Percentiles rank a stretch among this genome's conserved stretches.
Conservation (phyloP, 1,140 invertebrate species). For the Hestina assimilis region DNA sequence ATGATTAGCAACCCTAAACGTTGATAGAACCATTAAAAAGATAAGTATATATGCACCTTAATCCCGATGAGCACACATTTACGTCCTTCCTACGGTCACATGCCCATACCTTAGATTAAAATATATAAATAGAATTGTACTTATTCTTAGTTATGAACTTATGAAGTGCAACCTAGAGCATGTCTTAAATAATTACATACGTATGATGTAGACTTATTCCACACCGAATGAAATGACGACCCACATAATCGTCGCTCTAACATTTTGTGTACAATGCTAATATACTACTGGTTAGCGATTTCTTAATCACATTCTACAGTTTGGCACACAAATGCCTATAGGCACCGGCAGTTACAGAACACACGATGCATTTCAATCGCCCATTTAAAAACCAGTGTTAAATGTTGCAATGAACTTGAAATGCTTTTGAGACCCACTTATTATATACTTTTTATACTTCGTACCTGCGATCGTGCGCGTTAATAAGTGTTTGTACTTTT, state of each 20-base stretch:
- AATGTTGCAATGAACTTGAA: constrained; percentile 45
- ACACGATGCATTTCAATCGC: constrained; percentile 21
- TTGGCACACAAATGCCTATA: constrained; percentile 29
- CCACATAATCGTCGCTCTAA: constrained; percentile 32
- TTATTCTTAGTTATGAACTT: too few relatives aligned
- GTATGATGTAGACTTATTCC: not conserved
- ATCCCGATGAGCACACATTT: too few relatives aligned
- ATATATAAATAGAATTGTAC: too few relatives aligned
- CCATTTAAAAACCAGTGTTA: constrained; percentile 33
- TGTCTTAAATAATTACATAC: too few relatives aligned
- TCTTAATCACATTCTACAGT: constrained; percentile 33
- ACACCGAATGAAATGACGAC: not conserved
- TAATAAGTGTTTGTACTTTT: too few relatives aligned
- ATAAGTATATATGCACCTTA: too few relatives aligned
- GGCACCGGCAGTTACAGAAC: constrained; percentile 16
- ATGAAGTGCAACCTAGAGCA: too few relatives aligned
- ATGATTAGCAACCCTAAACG: too few relatives aligned
- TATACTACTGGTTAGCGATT: constrained; percentile 36
- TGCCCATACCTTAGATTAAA: too few relatives aligned
- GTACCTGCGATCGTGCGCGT: not conserved
- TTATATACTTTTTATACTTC: constrained; percentile 15
- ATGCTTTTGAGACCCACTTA: constrained; percentile 25
- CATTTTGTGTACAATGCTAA: constrained; percentile 37
- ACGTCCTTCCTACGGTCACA: too few relatives aligned
- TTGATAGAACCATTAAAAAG: too few relatives aligned